Percentiles rank a stretch among this genome's conserved stretches.
Conservation (phyloP, 2,113 vertebrate species). For the Prunella fulvescens region DNA sequence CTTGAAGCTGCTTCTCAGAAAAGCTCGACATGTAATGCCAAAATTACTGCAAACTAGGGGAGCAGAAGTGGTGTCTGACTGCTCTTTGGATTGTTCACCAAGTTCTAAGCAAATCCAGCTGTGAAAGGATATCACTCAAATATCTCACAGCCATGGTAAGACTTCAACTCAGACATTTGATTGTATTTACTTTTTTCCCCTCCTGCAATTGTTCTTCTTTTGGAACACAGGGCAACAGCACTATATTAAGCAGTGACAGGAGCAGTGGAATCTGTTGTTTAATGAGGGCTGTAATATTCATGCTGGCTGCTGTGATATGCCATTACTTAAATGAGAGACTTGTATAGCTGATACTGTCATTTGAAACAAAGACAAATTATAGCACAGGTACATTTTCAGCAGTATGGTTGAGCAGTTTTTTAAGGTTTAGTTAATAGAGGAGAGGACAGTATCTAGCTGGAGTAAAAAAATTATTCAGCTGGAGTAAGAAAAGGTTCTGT, state of each 20-base stretch:
- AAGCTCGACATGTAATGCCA: neutral
- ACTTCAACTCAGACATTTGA: neutral
- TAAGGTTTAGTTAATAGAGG: neutral
- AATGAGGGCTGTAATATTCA: neutral
- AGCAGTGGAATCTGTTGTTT: neutral
- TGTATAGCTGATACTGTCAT: neutral
- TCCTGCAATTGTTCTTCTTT: neutral
- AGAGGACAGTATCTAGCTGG: neutral
- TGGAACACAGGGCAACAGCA: neutral
- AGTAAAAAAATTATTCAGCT: neutral
- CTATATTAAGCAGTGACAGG: neutral
- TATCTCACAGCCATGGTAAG: neutral
- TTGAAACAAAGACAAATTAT: neutral
- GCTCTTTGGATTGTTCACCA: neutral
- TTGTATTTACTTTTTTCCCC: neutral
- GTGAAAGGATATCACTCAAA: neutral
- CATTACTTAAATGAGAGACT: neutral
- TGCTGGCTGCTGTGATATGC: neutral
- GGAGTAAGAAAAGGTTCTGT: neutral
- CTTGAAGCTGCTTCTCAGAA: neutral
- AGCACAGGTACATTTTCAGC: neutral
- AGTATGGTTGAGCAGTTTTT: neutral
- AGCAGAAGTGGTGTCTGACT: neutral
- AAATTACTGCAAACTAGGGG: neutral
- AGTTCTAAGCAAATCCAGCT: constrained; percentile 9